A percentile compares a stretch with the other conserved stretches of the same genome.
Evolutionary conservation across 2,888 invertebrate genomes (phyloP).

Genomic region (Helicoverpa assulta): DNA sequence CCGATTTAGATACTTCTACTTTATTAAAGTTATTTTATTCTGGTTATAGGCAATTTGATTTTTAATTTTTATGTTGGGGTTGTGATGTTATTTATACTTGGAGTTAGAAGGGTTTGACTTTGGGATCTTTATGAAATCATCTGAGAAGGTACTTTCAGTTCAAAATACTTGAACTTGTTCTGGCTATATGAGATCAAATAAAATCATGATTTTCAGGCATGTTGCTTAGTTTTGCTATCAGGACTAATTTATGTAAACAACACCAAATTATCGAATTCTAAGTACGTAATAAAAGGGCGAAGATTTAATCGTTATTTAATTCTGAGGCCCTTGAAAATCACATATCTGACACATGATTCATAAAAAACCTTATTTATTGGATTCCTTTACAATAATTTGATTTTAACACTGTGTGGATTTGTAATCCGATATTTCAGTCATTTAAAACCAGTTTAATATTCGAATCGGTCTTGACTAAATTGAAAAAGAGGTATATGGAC

Average conservation of each 20-base stretch:
- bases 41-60: constrained; percentile 62
- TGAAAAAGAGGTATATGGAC: constrained; percentile 26
- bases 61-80: constrained; percentile 58
- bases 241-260: too few relatives aligned
- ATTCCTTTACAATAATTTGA: constrained; percentile 9
- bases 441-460: constrained; percentile 22
- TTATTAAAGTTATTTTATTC: constrained; percentile 61
- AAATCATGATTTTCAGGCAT: too few relatives aligned
- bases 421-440: constrained; percentile 24
- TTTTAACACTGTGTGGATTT: constrained; percentile 17
- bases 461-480: constrained; percentile 10
- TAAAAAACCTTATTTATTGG: background rate
- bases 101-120: constrained; percentile 32
- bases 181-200: background rate
- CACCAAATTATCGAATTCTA: too few relatives aligned
- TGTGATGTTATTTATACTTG: constrained; percentile 39
- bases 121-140: constrained; percentile 9
- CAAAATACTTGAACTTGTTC: background rate
- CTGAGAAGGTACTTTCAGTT: constrained; percentile 2
- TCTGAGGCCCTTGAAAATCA: too few relatives aligned
- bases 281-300: too few relatives aligned
- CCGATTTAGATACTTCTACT: constrained; percentile 60
- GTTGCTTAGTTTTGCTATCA: too few relatives aligned
- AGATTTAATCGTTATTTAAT: too few relatives aligned
- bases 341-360: too few relatives aligned